Conservation (phyloP, 2,113 vertebrate species). For the Aspidoscelis tigris region DNA sequence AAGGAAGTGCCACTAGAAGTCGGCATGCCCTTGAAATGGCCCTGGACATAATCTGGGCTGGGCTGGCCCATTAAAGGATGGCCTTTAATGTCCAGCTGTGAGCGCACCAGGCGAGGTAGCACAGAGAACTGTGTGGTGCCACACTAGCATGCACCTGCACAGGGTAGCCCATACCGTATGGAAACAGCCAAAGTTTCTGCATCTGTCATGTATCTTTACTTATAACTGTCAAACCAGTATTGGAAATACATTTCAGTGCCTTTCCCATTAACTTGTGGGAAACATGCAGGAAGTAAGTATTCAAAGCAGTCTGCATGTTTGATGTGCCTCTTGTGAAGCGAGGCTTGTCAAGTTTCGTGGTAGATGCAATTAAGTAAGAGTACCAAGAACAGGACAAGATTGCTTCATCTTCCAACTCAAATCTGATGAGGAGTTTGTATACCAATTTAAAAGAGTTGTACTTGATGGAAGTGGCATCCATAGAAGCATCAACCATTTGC, state of each 20-base stretch:
- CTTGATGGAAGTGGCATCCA: constrained; percentile 6
- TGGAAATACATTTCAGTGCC: background rate
- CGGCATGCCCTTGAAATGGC: too few relatives aligned
- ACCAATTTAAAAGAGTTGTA: background rate
- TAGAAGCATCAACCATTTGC: constrained; percentile 38
- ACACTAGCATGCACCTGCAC: too few relatives aligned
- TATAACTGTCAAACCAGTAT: background rate
- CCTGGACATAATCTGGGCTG: too few relatives aligned
- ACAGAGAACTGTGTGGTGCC: too few relatives aligned
- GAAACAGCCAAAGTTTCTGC: background rate
- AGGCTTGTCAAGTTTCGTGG: background rate
- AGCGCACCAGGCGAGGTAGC: too few relatives aligned
- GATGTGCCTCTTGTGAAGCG: background rate
- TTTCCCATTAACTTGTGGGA: background rate
- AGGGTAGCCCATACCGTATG: too few relatives aligned
- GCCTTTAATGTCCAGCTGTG: too few relatives aligned
- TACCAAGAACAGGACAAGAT: background rate
- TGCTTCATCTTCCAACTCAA: background rate
- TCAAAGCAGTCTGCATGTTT: too few relatives aligned
- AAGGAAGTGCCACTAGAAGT: too few relatives aligned
- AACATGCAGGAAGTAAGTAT: too few relatives aligned
- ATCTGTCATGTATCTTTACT: background rate
- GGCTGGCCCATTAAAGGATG: too few relatives aligned
- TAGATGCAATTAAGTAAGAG: background rate
- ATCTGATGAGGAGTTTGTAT: background rate